Evolutionary conservation across 2,113 vertebrate genomes (phyloP).

Genomic region (Chascanopsetta lugubris): DNA sequence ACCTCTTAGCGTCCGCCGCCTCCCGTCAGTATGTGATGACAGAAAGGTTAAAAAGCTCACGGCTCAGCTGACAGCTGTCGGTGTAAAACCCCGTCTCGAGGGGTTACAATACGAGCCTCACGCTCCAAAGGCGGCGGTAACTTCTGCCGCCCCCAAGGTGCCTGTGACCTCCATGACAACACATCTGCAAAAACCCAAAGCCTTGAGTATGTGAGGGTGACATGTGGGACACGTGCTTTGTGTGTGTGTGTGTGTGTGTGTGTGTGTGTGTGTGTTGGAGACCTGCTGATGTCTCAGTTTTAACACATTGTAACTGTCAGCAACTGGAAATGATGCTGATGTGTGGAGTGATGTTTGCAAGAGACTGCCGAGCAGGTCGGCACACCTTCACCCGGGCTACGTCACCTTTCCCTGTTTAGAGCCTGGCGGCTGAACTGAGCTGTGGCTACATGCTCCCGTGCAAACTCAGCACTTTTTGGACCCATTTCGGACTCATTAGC

Average conservation of each 20-base stretch:
- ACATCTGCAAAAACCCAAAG: background rate
- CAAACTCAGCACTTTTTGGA: conserved; percentile 43
- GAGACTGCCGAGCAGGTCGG: conserved; percentile 1
- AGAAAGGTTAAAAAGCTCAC: conserved; percentile 26
- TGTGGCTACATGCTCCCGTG: conserved; percentile 41
- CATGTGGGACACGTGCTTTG: background rate
- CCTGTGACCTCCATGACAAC: conserved; percentile 16
- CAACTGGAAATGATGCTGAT: conserved; percentile 16
- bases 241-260: conserved; percentile 13
- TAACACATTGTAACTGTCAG: conserved; percentile 47
- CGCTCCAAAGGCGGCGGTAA: conserved; percentile 33
- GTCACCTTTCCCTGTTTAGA: conserved; percentile 29
- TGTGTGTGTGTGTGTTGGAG: conserved; percentile 3
- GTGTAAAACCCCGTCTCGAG: conserved; percentile 20
- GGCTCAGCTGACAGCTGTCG: conserved; percentile 36
- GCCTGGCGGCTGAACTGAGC: conserved; percentile 6
- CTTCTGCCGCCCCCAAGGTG: conserved; percentile 36
- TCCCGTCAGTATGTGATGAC: conserved; percentile 36
- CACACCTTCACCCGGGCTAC: background rate
- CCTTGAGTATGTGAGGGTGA: background rate
- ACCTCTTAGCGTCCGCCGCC: background rate
- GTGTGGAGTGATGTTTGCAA: conserved; percentile 54
- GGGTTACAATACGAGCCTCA: conserved; percentile 17
- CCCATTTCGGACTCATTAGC: conserved; percentile 4
- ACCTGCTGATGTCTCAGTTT: conserved; percentile 18